Conservation (phyloP, 2,888 invertebrate species). For the Cheilosia vulpina region DNA sequence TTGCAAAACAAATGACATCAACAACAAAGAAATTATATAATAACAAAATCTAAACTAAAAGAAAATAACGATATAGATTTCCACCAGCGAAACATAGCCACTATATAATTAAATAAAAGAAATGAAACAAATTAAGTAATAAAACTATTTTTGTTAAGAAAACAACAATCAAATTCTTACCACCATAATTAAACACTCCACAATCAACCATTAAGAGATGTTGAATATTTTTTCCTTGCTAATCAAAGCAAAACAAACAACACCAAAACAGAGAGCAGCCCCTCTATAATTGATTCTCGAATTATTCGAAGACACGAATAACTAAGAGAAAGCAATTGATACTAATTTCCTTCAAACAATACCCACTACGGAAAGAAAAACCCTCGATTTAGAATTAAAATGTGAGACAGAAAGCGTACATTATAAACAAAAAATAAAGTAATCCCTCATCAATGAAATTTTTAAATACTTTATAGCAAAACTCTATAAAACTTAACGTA, state of each 20-base stretch:
- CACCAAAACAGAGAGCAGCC: conserved; percentile 48
- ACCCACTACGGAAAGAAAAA: conserved; percentile 60
- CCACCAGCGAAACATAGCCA: conserved; percentile 69
- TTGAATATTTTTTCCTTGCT: conserved; percentile 54
- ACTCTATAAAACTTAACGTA: not conserved
- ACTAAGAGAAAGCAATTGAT: conserved; percentile 27
- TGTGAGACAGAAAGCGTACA: conserved; percentile 67
- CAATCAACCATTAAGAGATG: conserved; percentile 41
- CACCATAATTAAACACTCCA: conserved; percentile 57
- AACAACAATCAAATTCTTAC: conserved; percentile 66
- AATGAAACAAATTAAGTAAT: conserved; percentile 36
- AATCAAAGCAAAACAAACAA: conserved; percentile 49
- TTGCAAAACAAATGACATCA: conserved; percentile 51
- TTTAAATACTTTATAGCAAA: not conserved
- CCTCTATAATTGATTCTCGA: conserved; percentile 59
- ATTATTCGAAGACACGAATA: conserved; percentile 38
- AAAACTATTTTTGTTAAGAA: conserved; percentile 47
- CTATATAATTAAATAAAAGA: conserved; percentile 73
- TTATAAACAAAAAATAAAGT: conserved; percentile 38
- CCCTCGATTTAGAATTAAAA: conserved; percentile 64
- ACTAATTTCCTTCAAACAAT: conserved; percentile 53
- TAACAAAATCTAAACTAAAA: conserved; percentile 37
- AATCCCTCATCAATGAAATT: conserved; percentile 51
- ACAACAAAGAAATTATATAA: conserved; percentile 29
- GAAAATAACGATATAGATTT: conserved; percentile 75